These are phyloP conservation scores for Tupaia tana DNA, from an alignment of 2,113 vertebrate genomes.

Conservation along the genomic window DNA sequence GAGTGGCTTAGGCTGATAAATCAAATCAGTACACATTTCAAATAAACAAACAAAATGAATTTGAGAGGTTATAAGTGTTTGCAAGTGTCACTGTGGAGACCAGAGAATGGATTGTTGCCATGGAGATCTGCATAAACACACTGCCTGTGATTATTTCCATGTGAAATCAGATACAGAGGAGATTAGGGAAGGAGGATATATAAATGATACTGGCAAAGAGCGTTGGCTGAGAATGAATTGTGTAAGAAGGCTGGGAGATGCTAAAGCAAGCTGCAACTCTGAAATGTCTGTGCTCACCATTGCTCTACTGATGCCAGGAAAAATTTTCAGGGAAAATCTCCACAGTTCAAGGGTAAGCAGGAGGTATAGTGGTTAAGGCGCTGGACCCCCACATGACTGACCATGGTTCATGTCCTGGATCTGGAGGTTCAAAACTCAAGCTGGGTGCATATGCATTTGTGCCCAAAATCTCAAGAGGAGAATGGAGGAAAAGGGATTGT, in stretches of 20 bases:
- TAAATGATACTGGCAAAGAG: conserved; percentile 15
- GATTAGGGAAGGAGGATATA: conserved; percentile 43
- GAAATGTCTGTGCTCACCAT: not conserved
- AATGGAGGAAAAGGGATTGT: too few species aligned
- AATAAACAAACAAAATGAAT: conserved; percentile 81
- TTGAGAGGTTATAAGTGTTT: conserved; percentile 78
- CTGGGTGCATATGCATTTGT: too few species aligned
- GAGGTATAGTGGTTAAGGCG: too few species aligned
- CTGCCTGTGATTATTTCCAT: conserved; percentile 60
- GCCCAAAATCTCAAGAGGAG: too few species aligned
- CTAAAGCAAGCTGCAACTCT: not conserved
- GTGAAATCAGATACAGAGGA: conserved; percentile 65
- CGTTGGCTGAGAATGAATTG: not conserved
- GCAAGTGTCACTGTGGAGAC: conserved; percentile 77
- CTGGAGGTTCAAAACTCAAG: too few species aligned
- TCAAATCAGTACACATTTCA: conserved; percentile 76
- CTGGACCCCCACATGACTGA: too few species aligned
- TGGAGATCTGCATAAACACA: conserved; percentile 75
- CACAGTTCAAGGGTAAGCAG: too few species aligned
- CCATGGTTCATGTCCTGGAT: too few species aligned
- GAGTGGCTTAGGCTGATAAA: conserved; percentile 70
- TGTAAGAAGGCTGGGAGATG: not conserved
- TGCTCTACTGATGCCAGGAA: not conserved
- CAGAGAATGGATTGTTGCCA: conserved; percentile 72
- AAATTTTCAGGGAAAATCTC: not conserved